Evolutionary conservation across 2,888 invertebrate species (phyloP).

Genomic region (Scelioninae gen. 2): DNA sequence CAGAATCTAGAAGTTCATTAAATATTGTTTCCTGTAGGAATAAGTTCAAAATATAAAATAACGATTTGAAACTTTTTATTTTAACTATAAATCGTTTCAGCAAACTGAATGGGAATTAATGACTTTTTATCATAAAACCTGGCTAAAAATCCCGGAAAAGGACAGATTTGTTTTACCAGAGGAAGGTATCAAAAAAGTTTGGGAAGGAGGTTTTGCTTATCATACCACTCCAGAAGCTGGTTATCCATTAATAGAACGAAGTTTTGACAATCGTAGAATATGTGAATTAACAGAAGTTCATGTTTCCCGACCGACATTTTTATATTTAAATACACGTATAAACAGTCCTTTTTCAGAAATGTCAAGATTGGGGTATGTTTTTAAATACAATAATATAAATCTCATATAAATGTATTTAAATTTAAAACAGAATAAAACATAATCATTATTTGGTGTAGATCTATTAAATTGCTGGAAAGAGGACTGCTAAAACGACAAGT

Average conservation of each 20-base stretch:
- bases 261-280: constrained; percentile 67
- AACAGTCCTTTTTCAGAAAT: constrained; percentile 70
- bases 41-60: no score
- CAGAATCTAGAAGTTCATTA: no score
- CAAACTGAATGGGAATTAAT: constrained; percentile 67
- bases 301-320: constrained; percentile 60
- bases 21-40: no score
- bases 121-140: constrained; percentile 58
- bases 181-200: constrained; percentile 66
- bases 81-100: constrained; percentile 59
- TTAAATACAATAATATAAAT: no score
- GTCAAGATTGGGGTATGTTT: constrained; percentile 66
- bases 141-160: constrained; percentile 67
- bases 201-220: constrained; percentile 68
- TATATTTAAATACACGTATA: constrained; percentile 60
- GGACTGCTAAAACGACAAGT: constrained; percentile 67
- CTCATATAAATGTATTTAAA: no score
- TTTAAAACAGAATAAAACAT: no score
- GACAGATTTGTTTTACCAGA: constrained; percentile 64
- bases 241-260: constrained; percentile 68
- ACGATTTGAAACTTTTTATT: no score
- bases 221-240: constrained; percentile 69
- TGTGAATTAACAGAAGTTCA: constrained; percentile 70
- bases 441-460: no score
- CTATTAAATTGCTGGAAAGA: constrained; percentile 52